Evolutionary conservation across 2,888 invertebrate species (phyloP).

Genomic region (Nomada flava): DNA sequence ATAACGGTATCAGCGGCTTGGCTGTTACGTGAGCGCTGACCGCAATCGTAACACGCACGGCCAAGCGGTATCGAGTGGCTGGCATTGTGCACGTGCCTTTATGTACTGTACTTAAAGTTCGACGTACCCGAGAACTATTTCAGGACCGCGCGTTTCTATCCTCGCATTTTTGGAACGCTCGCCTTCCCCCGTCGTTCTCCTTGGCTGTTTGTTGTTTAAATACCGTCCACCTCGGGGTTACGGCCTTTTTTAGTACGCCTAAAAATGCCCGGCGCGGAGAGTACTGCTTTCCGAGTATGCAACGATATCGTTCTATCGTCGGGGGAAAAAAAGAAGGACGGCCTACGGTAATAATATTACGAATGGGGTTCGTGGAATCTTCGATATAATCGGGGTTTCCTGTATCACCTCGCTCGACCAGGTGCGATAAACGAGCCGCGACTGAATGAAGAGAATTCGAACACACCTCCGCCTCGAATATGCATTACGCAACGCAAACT

Average conservation of each 20-base stretch:
- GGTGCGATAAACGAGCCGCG: neutral
- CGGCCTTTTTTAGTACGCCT: conserved; percentile 11
- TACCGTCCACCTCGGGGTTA: conserved; percentile 1
- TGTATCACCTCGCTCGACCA: neutral
- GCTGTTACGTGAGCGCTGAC: conserved; percentile 79
- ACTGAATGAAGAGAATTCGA: conserved; percentile 17
- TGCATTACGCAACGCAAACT: conserved; percentile 3
- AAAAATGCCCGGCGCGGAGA: neutral
- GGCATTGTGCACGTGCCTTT: conserved; percentile 71
- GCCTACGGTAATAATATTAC: no score
- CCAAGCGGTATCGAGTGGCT: conserved; percentile 59
- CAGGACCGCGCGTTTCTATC: conserved; percentile 50
- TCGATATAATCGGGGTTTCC: neutral
- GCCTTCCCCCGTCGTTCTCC: neutral
- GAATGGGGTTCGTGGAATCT: conserved; percentile 3
- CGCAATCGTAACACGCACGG: conserved; percentile 76
- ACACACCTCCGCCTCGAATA: neutral
- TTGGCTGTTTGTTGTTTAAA: conserved; percentile 6
- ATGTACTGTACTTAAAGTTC: conserved; percentile 66
- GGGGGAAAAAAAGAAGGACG: no score
- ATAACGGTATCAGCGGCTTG: conserved; percentile 79
- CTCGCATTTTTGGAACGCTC: conserved; percentile 51
- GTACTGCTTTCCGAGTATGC: neutral
- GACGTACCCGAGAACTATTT: conserved; percentile 67
- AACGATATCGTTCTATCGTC: no score